Base-by-base conservation (phyloP, 2,888 invertebrate species). In the Pachliopta kotzebuea region DNA sequence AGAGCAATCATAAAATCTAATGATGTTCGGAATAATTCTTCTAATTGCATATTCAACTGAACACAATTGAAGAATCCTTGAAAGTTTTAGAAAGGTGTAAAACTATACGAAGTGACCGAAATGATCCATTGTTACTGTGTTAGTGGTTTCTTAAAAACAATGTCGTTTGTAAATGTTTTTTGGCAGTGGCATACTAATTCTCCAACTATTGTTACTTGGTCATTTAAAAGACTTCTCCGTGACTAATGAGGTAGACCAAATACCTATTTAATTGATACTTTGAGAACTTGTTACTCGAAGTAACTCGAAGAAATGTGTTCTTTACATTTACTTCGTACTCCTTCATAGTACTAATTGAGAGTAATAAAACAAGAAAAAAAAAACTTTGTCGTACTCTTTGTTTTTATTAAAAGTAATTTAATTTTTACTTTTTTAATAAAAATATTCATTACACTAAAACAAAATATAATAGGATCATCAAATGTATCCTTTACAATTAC, bases 41-140 rank as follows among this genome's bases (percentile, higher is more conserved):
- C 17, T 29, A 56, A 56, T 56, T 26, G 31, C 14, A 29, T 21
- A 31, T 3, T 18, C 26, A 42, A 45, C 11, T 50, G n/a, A 63
- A 26, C 37, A 57, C 53, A 53, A 58, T 58, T 20, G 29, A 21
- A 26, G 14, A 29, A 58, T 59, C 58, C 63, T 63, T 63, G 63
- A 52, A 31, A 24, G 54, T 59, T 63, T 55, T 63, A 59, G 58
- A 59, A 59, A 63, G 58, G 59, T 42, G 17, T 24, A 54, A 55
- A 54, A 56, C 18, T 23, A 52, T 49, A 49, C 21, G 14, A 21
- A 21, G 26, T 55, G 29, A 56, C 21, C 50, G 9, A n/a, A 42
- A 17, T 56, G 20, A 11, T n/a, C 50, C 8, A 57, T 57, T 45
- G 62, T 57, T 57, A 52, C 37, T 20, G 18, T 23, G 3, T 26